Conservation (phyloP, 2,888 invertebrate species). For the Yponomeuta plumbellus region DNA sequence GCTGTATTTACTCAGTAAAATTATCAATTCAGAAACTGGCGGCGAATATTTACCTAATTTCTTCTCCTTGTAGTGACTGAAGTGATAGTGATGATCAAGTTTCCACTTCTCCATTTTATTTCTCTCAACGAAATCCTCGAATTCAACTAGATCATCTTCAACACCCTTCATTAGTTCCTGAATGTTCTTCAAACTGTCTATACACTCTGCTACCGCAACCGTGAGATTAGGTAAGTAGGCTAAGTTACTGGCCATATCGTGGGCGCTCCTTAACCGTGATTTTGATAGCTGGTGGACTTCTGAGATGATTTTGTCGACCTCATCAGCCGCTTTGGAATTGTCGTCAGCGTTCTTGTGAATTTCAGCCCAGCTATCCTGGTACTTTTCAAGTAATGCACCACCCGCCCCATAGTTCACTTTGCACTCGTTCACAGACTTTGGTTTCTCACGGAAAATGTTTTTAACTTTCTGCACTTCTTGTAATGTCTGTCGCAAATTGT, state of each 20-base stretch:
- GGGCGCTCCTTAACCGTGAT: conserved; percentile 47
- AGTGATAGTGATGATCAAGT: conserved; percentile 82
- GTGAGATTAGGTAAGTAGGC: conserved; percentile 55
- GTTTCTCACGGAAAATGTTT: conserved; percentile 63
- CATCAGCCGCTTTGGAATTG: conserved; percentile 79
- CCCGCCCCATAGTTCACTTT: conserved; percentile 78
- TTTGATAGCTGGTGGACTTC: conserved; percentile 53
- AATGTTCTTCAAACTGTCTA: conserved; percentile 69
- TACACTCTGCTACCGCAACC: conserved; percentile 67
- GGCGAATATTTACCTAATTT: conserved; percentile 75
- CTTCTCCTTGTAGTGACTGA: conserved; percentile 82
- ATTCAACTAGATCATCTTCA: conserved; percentile 78
- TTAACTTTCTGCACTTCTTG: conserved; percentile 66
- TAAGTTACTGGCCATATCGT: conserved; percentile 53
- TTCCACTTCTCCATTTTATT: conserved; percentile 83
- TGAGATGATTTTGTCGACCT: conserved; percentile 60
- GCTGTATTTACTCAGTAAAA: too few relatives aligned
- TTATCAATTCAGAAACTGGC: too few relatives aligned
- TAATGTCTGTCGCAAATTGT: conserved; percentile 57
- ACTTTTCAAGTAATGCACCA: conserved; percentile 80
- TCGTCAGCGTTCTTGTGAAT: conserved; percentile 81
- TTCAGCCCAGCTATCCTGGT: conserved; percentile 83
- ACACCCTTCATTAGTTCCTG: conserved; percentile 78
- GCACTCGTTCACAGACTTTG: conserved; percentile 45
- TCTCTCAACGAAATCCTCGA: conserved; percentile 82